Conservation (phyloP, 2,113 vertebrate genomes). For the Pardalotus punctatus region DNA sequence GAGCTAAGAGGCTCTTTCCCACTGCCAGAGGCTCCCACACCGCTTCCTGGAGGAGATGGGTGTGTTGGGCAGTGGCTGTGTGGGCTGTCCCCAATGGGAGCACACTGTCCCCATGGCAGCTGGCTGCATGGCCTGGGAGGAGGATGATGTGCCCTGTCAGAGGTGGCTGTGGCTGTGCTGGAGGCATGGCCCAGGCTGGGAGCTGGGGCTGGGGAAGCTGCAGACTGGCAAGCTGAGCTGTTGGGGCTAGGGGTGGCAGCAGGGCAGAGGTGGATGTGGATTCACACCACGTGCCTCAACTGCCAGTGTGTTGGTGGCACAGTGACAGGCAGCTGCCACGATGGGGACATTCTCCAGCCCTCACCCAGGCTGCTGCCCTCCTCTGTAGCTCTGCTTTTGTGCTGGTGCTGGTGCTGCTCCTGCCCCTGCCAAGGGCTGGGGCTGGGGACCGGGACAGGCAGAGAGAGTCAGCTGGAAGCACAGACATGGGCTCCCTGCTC, state of each 20-base stretch:
- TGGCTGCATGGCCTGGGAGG: background rate
- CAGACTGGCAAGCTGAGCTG: background rate
- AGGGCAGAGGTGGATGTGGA: background rate
- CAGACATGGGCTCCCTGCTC: background rate
- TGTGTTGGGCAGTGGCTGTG: fast-evolving
- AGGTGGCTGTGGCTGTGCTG: background rate
- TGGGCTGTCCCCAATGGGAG: background rate
- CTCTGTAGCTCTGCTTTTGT: background rate
- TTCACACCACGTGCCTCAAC: fast-evolving
- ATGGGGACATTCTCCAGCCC: background rate
- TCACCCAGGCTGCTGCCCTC: background rate
- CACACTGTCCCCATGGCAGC: fast-evolving
- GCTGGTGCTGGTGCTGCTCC: background rate
- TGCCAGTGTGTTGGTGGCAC: fast-evolving
- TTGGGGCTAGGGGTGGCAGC: background rate
- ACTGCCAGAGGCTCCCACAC: background rate
- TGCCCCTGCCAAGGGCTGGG: background rate
- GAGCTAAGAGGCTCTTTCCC: background rate
- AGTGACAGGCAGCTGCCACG: background rate
- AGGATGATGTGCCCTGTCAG: background rate
- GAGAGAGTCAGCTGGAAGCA: background rate
- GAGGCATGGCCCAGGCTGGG: background rate
- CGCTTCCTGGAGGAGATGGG: fast-evolving
- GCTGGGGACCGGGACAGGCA: background rate
- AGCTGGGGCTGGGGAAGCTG: background rate